Base-by-base conservation (phyloP, 1,140 invertebrate species). In the Pararge aegeria region DNA sequence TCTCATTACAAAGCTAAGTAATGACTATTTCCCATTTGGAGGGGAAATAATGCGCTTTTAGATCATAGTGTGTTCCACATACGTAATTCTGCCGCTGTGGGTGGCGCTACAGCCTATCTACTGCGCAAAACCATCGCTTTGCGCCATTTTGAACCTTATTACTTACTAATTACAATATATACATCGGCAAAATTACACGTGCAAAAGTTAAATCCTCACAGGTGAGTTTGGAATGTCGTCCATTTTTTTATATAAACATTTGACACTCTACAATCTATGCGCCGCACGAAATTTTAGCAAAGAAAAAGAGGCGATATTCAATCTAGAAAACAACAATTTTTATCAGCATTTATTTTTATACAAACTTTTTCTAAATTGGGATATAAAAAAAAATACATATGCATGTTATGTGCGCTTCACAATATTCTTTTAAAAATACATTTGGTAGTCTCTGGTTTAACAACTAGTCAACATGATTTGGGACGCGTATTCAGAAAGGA, bases 341-440 rank as follows among this genome's bases (percentile, higher is more conserved):
- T 50, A 18, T 67, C 57, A 67, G 61, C 40, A 37, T 52, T 55
- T 50, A 20, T 59, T 55, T 50, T 21, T 59, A 52, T 61, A 40
- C 27, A 56, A 52, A 52, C 50, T 56, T 52, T 57, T 69, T 46
- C 44, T 67, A 57, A 51, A 49, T 56, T 53, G 56, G 53, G 62
- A 64, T 52, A 58, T 67, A 53, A 63, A 73, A 73, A 72, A 68
- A 18, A 21, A 12, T 29, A 20, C 18, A 27, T 42, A 64, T 70
- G 74, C 64, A 75, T 66, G 57, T 69, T 64, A 69, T 84, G 81
- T 84, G 81, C 81, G 81, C 77, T 78, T 75, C 68, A 61, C 58
- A 61, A 55, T 60, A 60, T 52, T 46, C 34, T 75, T 75, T 73
- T 73, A 78, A 80, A 81, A 80, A 75, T 77, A 81, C 74, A 73